These are phyloP conservation scores for Oscheius sp. DNA, from an alignment of 2,888 invertebrate species.

Conservation along the genomic window DNA sequence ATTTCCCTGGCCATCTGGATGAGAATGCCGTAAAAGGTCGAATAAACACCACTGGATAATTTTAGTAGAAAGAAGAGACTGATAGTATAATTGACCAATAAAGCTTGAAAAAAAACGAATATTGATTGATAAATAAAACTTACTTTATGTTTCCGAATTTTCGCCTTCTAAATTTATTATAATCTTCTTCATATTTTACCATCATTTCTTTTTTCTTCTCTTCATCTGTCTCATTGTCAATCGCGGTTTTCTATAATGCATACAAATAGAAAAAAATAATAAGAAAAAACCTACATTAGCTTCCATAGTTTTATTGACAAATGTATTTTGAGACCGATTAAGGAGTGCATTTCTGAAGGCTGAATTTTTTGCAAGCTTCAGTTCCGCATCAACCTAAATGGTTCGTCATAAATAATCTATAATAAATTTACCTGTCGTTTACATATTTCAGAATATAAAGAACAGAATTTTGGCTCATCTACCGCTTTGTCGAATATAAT, in stretches of 20 bases:
- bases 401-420: slow-evolving; percentile 1
- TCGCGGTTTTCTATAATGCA: slow-evolving; percentile 38
- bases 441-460: slow-evolving; percentile 58
- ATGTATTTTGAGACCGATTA: slow-evolving; percentile 50
- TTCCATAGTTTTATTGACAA: slow-evolving; percentile 46
- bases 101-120: slow-evolving; percentile 49
- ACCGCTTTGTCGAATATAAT: slow-evolving; percentile 65
- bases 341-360: slow-evolving; percentile 56
- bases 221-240: slow-evolving; percentile 56
- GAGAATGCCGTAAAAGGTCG: slow-evolving; percentile 44
- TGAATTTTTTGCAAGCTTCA: slow-evolving; percentile 36
- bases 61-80: slow-evolving; percentile 51
- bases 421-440: slow-evolving; percentile 34
- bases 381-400: slow-evolving; percentile 43
- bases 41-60: slow-evolving; percentile 55
- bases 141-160: slow-evolving; percentile 68
- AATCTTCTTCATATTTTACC: slow-evolving; percentile 41
- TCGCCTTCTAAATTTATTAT: slow-evolving; percentile 56
- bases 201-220: slow-evolving; percentile 51
- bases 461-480: slow-evolving; percentile 63
- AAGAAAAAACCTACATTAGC: slow-evolving; percentile 20
- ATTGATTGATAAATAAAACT: background rate
- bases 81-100: slow-evolving; percentile 62
- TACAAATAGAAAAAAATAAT: background rate
- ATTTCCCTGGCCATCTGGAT: slow-evolving; percentile 17